Base-by-base conservation (phyloP, 2,888 invertebrate genomes). In the Noctuana brunneofusca region DNA sequence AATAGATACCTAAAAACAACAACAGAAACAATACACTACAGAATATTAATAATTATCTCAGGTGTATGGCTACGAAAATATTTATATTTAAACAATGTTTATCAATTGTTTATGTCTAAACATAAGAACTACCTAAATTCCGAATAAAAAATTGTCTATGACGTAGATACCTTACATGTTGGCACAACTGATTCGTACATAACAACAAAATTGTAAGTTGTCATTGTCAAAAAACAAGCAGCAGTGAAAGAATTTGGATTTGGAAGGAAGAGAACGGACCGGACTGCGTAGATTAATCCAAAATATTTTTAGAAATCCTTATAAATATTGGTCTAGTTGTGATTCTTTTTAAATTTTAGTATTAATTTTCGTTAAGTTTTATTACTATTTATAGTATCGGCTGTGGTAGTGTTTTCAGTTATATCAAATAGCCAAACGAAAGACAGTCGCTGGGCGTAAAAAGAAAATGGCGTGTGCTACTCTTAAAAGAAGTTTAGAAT, bases 401-500 rank as follows among this genome's bases (percentile, higher is more conserved):
- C 68, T 75, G 67, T 71, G 70, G 75, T 80, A 75, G 83, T 86
- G 80, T 79, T 80, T 16, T 35, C 78, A 73, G 76, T 76, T 75
- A 77, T 81, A 83, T 81, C 73, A 71, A 79, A 74, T 80, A 77
- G 72, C 70, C 75, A 80, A 82, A 82, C 80, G 84, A 81, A 81
- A 81, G 85, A 86, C 85, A 81, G 93, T 93, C 89, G 86, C 86
- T 93, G 92, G 93, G 93, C 93, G 92, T 93, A 92, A 86, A 89
- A 93, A 89, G 88, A 94, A 94, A 93, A 99, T 99, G 98, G 98
- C 98, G 94, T 98, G 98, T 94, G 98, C 98, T 92, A 98, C 98
- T 80, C 93, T 98, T 72, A 98, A 98, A 93, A 95, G 98, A 88
- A 96, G 96, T 84, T 93, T 97, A 82, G 98, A 98, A 87, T 98